Percentiles rank a stretch among this genome's conserved stretches.
These are phyloP conservation scores for Pyrrhia umbra DNA, from an alignment of 2,888 invertebrate genomes.

Conservation along the genomic window DNA sequence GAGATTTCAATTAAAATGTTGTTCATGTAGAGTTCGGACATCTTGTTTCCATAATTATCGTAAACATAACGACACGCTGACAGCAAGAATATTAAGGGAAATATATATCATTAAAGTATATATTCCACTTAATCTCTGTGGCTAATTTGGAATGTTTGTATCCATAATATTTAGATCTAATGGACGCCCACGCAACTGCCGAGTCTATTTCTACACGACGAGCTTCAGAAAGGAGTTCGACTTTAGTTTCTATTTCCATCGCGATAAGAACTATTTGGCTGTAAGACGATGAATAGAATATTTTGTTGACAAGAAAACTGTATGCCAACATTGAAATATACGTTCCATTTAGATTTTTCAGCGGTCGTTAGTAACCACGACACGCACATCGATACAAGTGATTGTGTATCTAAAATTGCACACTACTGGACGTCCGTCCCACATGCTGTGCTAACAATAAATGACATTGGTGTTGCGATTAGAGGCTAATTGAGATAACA, in stretches of 20 bases:
- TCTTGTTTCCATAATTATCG: conserved; percentile 58
- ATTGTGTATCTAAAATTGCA: conserved; percentile 52
- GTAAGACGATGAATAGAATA: conserved; percentile 23
- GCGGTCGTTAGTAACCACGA: conserved; percentile 49
- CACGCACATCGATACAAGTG: conserved; percentile 42
- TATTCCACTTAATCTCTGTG: conserved; percentile 61
- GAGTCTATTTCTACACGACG: conserved; percentile 75
- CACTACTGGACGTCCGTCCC: conserved; percentile 47
- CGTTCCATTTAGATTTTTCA: conserved; percentile 65
- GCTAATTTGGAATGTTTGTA: conserved; percentile 79
- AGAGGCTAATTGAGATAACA: conserved; percentile 53
- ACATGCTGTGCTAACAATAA: conserved; percentile 50
- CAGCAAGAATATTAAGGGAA: conserved; percentile 54
- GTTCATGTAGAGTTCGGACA: conserved; percentile 55
- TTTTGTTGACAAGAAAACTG: conserved; percentile 62
- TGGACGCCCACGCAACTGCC: conserved; percentile 79
- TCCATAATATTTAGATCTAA: conserved; percentile 81
- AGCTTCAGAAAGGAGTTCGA: conserved; percentile 50
- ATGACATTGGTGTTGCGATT: conserved; percentile 55
- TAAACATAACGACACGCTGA: conserved; percentile 58
- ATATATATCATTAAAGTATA: conserved; percentile 58
- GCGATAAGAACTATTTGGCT: conserved; percentile 43
- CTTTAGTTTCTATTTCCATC: conserved; percentile 57
- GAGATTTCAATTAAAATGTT: conserved; percentile 63
- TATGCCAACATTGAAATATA: conserved; percentile 63